Evolutionary conservation across 1,140 invertebrate genomes (phyloP).

Genomic region (Drosophila littoralis): DNA sequence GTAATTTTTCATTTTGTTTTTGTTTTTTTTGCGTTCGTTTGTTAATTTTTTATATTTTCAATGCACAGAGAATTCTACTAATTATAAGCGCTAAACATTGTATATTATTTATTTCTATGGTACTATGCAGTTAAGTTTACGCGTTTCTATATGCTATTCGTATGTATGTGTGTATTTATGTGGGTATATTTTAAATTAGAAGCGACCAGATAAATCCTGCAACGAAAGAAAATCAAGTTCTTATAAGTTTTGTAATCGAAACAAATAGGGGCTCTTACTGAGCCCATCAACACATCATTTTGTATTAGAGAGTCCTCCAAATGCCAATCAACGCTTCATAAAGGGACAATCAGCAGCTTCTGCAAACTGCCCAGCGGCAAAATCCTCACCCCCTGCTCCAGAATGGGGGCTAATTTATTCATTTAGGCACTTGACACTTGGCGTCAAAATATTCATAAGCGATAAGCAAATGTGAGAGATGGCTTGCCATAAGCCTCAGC

Average conservation of each 20-base stretch:
- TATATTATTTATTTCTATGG: conserved; percentile 47
- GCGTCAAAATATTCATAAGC: conserved; percentile 78
- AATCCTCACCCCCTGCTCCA: neutral
- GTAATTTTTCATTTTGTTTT: neutral
- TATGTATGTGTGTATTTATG: conserved; percentile 55
- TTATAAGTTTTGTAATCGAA: no score
- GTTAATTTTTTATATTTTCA: conserved; percentile 20
- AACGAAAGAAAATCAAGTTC: conserved; percentile 22
- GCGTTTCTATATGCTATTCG: conserved; percentile 56
- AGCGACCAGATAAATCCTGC: conserved; percentile 79
- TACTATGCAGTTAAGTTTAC: conserved; percentile 35
- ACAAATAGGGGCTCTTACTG: no score
- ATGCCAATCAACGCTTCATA: conserved; percentile 65
- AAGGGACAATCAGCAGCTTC: conserved; percentile 62
- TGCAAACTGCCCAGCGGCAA: neutral
- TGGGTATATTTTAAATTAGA: conserved; percentile 73
- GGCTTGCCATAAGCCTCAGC: conserved; percentile 26
- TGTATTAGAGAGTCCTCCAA: conserved; percentile 16
- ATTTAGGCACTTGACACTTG: conserved; percentile 66
- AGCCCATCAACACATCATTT: no score
- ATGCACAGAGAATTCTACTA: conserved; percentile 74
- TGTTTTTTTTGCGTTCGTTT: conserved; percentile 12
- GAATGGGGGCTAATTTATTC: conserved; percentile 69
- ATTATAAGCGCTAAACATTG: conserved; percentile 77
- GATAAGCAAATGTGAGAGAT: conserved; percentile 64